Conservation (phyloP, 2,888 invertebrate species). For the Diloba caeruleocephala region DNA sequence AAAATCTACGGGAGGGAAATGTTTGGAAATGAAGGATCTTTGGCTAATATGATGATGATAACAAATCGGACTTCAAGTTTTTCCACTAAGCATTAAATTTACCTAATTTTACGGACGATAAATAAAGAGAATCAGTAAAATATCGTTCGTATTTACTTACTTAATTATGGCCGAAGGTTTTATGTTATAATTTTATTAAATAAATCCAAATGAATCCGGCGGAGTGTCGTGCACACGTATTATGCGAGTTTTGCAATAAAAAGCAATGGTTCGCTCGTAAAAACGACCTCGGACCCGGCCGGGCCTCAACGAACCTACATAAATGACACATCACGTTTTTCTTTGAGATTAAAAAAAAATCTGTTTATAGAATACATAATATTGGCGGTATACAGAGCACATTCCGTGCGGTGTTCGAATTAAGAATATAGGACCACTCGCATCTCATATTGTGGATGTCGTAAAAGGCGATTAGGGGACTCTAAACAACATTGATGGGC, state of each 20-base stretch:
- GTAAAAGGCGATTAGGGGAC: no score
- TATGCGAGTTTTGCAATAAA: conserved; percentile 74
- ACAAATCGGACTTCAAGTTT: background rate
- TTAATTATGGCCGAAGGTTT: conserved; percentile 54
- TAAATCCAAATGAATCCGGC: conserved; percentile 78
- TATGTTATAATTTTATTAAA: conserved; percentile 75
- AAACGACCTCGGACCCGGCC: conserved; percentile 55
- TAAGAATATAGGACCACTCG: no score
- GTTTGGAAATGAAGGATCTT: no score
- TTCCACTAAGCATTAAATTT: conserved; percentile 37
- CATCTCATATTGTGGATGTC: no score
- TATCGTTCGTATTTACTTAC: conserved; percentile 37
- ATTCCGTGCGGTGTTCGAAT: no score
- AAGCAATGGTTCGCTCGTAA: conserved; percentile 70
- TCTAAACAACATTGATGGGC: no score
- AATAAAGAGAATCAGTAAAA: conserved; percentile 51
- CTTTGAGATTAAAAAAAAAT: no score
- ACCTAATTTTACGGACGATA: conserved; percentile 46
- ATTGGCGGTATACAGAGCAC: conserved; percentile 11
- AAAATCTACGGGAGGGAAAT: no score
- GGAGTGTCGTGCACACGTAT: conserved; percentile 52
- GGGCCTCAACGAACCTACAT: conserved; percentile 8
- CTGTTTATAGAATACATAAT: conserved; percentile 14
- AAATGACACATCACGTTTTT: conserved; percentile 41
- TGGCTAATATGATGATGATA: no score